Percentiles rank a stretch among this genome's conserved stretches.
These are phyloP conservation scores for Anadara kagoshimensis DNA, from an alignment of 1,140 invertebrate species.

Conservation along the genomic window DNA sequence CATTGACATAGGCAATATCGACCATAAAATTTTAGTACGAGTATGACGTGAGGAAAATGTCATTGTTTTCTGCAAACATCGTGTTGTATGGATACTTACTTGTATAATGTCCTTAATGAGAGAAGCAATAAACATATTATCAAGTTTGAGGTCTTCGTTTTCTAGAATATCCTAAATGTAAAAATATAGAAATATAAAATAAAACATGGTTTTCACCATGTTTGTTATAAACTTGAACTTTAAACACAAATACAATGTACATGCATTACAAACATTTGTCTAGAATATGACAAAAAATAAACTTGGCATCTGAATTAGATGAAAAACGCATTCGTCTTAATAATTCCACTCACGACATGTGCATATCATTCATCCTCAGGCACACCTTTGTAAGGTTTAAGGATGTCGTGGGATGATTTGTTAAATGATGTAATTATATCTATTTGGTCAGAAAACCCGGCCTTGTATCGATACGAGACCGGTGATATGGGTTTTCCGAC, in stretches of 20 bases:
- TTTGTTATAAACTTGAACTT: not conserved
- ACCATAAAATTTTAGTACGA: not conserved
- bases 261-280: not conserved
- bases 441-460: too few species aligned
- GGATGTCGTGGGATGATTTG: too few species aligned
- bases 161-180: constrained; percentile 87
- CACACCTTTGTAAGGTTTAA: too few species aligned
- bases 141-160: constrained; percentile 92
- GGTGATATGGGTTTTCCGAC: too few species aligned
- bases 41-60: not conserved
- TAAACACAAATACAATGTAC: not conserved
- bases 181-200: not conserved
- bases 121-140: constrained; percentile 92
- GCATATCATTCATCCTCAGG: too few species aligned
- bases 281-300: not conserved
- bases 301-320: too few species aligned
- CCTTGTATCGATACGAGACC: too few species aligned
- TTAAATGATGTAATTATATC: too few species aligned
- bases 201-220: too few species aligned
- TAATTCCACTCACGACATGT: too few species aligned
- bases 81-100: constrained; percentile 81
- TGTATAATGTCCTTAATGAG: constrained; percentile 76
- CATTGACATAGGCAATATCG: not conserved
- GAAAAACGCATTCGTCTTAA: too few species aligned
- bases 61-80: not conserved